Evolutionary conservation across 2,113 vertebrate species (phyloP), one percentile per base, ranked within the genome.

Genomic region (Apeltes quadracus): DNA sequence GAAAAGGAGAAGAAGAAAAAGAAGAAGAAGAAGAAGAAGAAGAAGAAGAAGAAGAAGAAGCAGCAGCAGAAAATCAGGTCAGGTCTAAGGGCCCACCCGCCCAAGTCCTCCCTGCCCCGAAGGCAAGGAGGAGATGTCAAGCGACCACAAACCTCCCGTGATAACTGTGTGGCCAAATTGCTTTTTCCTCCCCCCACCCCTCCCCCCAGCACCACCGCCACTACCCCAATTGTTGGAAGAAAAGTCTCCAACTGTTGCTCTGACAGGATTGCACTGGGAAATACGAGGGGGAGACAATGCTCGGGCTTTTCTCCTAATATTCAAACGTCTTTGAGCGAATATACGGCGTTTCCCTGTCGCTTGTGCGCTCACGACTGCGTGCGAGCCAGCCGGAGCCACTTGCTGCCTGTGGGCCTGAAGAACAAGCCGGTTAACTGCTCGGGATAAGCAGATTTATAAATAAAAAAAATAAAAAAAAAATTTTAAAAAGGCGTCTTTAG

Each of bases 161-260:
- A 90, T 89, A 90, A 91, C 43, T 76, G 36, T 75, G 68, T 66
- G 63, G 73, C 57, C 76, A 87, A 90, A 90, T 91, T 88, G 83
- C 83, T 87, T 90, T 90, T 91, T 85, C 84, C 83, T 82, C 73
- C 75, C 61, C 81, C n/a, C n/a, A n/a, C 70, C 54, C 9, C 50
- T 53, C 38, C 65, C 39, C 83, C 63, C n/a, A n/a, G n/a, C n/a
- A n/a, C n/a, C n/a, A n/a, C n/a, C n/a, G n/a, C n/a, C n/a, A n/a
- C n/a, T n/a, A n/a, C n/a, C n/a, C n/a, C n/a, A n/a, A 32, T 70
- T 85, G 79, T 81, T 75, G 71, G 53, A 82, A 81, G 71, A 64
- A 63, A 76, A 62, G 79, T 82, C 62, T 84, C 78, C 74, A 77
- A 58, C 76, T 84, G 74, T 84, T 62, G 62, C 56, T 7, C 27